Evolutionary conservation across 2,797 vertebrate species (phyloP).

Genomic region (Mormyrus proboscirostris): DNA sequence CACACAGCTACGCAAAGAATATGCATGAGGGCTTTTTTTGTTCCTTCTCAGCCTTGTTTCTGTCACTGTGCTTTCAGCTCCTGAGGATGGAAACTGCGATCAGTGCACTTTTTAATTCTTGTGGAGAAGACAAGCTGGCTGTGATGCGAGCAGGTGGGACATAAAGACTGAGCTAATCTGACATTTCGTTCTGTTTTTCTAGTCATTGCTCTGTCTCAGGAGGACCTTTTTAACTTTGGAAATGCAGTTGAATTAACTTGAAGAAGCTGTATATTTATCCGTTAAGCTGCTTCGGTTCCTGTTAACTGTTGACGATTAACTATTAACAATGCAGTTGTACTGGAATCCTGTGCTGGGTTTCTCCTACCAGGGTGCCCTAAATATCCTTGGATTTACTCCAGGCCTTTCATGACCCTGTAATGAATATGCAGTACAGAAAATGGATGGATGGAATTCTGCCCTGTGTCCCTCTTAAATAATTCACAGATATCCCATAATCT

Average conservation of each 20-base stretch:
- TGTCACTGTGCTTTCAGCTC: not conserved
- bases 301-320: not conserved
- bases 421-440: not conserved
- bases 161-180: not conserved
- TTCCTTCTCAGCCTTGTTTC: not conserved
- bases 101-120: not conserved
- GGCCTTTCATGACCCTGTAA: not conserved
- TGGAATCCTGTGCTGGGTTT: not conserved
- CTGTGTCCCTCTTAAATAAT: not conserved
- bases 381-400: not conserved
- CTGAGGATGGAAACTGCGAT: not conserved
- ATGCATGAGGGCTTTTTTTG: not conserved
- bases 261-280: not conserved
- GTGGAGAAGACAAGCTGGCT: not conserved
- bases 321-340: not conserved
- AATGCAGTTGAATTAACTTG: not conserved
- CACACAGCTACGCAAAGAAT: not conserved
- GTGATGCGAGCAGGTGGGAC: not conserved
- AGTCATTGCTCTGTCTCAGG: not conserved
- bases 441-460: not conserved
- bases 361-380: not conserved
- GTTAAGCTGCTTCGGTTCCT: not conserved
- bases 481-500: not conserved
- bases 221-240: not conserved
- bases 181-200: not conserved